Evolutionary conservation across 2,113 vertebrate genomes (phyloP), one percentile per base, ranked within the genome.

Genomic region (Theropithecus gelada): DNA sequence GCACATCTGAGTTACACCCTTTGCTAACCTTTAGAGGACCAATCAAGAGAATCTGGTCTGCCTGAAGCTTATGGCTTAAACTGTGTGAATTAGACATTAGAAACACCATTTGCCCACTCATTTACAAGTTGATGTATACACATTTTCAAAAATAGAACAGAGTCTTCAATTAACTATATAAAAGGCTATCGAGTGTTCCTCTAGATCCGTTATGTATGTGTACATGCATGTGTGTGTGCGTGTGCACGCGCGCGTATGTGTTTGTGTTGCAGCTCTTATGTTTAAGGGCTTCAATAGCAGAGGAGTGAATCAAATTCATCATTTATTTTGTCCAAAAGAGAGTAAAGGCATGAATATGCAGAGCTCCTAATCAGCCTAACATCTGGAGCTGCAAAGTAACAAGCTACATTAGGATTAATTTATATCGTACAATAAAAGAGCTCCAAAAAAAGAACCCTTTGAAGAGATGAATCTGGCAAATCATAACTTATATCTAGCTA

Each of bases 311-410:
- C 35, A 93, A 92, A 88, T 20, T 72, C 3, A 72, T 78, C 30
- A 61, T 80, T 88, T 79, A 64, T 59, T 93, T 88, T 94, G 40
- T 78, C 64, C 43, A 86, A 89, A 97, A 93, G n/a, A 88, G 40
- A 52, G 5, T 45, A 80, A 78, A 94, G 22, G 57, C 17, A 75
- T 82, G 38, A 92, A 72, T 90, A 52, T 32, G 52, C 35, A 83
- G 30, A 90, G 12, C 48, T 22, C 43, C 14, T 52, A 23, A 89
- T 86, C 59, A 73, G 4, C 20, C 20, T 82, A 90, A 92, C 20
- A 94, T 48, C 43, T 17, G 32, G 3, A 73, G 35, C 32, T 38
- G 22, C 4, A 55, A 76, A 92, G 17, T 25, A 93, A 76, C 61
- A 90, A 94, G 84, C 18, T 32, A 59, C 13, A 6, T 64, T 59